Evolutionary conservation across 2,888 invertebrate species (phyloP).

Genomic region (Crepidodera aurea): DNA sequence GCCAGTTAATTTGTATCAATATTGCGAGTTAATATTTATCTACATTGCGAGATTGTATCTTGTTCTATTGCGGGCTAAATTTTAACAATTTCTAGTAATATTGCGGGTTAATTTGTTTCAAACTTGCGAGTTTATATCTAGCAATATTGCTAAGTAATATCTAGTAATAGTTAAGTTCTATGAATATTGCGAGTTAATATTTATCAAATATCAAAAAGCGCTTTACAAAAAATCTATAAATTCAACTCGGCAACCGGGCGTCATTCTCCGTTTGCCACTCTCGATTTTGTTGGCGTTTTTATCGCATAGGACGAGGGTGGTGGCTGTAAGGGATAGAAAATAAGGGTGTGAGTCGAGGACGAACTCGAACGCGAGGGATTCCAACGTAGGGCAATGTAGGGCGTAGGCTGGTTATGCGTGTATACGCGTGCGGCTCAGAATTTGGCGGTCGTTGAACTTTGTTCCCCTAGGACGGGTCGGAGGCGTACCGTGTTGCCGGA

Average conservation of each 20-base stretch:
- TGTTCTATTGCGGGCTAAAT: too few relatives aligned
- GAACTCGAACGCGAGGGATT: conserved; percentile 18
- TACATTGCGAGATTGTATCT: too few relatives aligned
- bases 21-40: too few relatives aligned
- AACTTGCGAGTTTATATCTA: too few relatives aligned
- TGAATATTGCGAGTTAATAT: too few relatives aligned
- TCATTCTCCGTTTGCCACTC: neutral
- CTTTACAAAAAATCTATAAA: neutral
- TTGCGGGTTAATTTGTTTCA: too few relatives aligned
- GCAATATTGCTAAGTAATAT: too few relatives aligned
- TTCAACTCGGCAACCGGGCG: neutral
- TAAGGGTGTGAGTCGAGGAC: conserved; percentile 39
- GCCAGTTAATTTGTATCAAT: too few relatives aligned
- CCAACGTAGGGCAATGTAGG: conserved; percentile 46
- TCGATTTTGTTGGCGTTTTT: conserved; percentile 8
- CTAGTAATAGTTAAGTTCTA: too few relatives aligned
- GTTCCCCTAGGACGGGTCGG: conserved; percentile 32
- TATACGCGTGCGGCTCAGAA: conserved; percentile 23
- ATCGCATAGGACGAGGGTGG: conserved; percentile 3
- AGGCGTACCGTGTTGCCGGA: conserved; percentile 28
- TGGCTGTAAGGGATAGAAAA: conserved; percentile 31
- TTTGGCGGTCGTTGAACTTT: conserved; percentile 33
- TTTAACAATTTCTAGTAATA: too few relatives aligned
- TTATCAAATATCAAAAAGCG: too few relatives aligned
- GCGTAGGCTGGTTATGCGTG: conserved; percentile 32